Evolutionary conservation across 2,797 vertebrate genomes (phyloP).

Genomic region (Borostomias antarcticus): DNA sequence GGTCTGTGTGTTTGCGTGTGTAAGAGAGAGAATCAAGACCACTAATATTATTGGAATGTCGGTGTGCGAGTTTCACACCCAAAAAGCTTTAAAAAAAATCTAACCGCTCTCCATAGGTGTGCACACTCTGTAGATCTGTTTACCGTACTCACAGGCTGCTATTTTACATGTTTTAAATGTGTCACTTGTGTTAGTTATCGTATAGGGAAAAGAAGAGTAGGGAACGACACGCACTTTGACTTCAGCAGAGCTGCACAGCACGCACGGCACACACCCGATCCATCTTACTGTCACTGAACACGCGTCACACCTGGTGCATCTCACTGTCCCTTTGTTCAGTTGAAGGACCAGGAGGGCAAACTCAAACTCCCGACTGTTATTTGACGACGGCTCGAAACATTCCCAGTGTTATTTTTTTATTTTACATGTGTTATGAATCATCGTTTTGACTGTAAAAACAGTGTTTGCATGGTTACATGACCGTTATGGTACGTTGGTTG

Average conservation of each 20-base stretch:
- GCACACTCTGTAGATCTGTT: conserved; percentile 5
- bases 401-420: conserved; percentile 43
- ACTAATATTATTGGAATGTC: conserved; percentile 33
- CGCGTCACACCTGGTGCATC: conserved; percentile 15
- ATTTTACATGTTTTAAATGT: conserved; percentile 19
- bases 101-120: conserved; percentile 28
- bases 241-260: conserved; percentile 22
- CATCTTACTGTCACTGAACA: conserved; percentile 33
- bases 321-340: conserved; percentile 20
- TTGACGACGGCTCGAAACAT: conserved; percentile 32
- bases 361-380: conserved; percentile 22
- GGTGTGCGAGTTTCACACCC: conserved; percentile 24
- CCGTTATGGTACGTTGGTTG: conserved; percentile 31
- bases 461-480: conserved; percentile 27
- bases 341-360: conserved; percentile 18
- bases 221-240: conserved; percentile 53
- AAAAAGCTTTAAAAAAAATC: conserved; percentile 17
- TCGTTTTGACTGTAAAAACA: conserved; percentile 51
- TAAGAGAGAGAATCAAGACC: too few relatives aligned
- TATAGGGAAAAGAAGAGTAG: conserved; percentile 35
- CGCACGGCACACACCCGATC: conserved; percentile 11
- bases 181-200: conserved; percentile 29
- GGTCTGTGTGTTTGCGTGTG: conserved; percentile 47
- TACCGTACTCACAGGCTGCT: conserved; percentile 38
- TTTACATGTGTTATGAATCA: conserved; percentile 32